Base-by-base conservation (phyloP, 1,140 invertebrate genomes). In the Aleiodes sp. region DNA sequence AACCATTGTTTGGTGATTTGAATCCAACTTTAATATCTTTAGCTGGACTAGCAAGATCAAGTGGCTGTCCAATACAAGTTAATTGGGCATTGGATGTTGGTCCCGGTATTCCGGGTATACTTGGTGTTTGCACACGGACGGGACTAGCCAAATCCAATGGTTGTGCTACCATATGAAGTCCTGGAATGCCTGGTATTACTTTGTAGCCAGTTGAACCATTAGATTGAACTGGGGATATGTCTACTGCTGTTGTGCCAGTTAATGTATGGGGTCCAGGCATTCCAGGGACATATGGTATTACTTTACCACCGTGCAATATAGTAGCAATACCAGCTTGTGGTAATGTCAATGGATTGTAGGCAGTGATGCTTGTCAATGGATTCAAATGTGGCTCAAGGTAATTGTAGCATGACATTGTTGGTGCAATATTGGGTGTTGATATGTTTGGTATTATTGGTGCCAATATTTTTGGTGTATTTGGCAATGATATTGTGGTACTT, bases 241-340 rank as follows among this genome's bases (percentile, higher is more conserved):
- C 81, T 73, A 81, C 77, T n/a, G 77, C 26, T 7, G 86, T 78
- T 39, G 86, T 84, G 19, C 66, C 85, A 8, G 75, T 68, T 3
- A 88, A 79, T 10, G 88, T 90, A 70, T 92, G 91, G 1, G 94
- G 94, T 33, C 94, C 94, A 0, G 94, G 94, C 80, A 96, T 96
- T 9, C 94, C 94, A 2, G 94, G 94, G 4, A 95, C 93, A 81
- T 93, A 92, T 3, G 93, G 92, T 74, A 94, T 92, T 7, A 91
- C 82, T 79, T 93, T 93, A n/a, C 91, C 92, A n/a, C 86, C 88
- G 63, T 86, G 83, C 0, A 86, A 68, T 52, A 84, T 82, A 65
- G 73, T 82, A 29, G 81, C 72, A 35, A 83, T 82, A 4, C 80
- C 83, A 1, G 82, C 69, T 63, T 83, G 81, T 0, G 84, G 86